Conservation (phyloP, 2,113 vertebrate genomes). For the Megalops atlanticus region DNA sequence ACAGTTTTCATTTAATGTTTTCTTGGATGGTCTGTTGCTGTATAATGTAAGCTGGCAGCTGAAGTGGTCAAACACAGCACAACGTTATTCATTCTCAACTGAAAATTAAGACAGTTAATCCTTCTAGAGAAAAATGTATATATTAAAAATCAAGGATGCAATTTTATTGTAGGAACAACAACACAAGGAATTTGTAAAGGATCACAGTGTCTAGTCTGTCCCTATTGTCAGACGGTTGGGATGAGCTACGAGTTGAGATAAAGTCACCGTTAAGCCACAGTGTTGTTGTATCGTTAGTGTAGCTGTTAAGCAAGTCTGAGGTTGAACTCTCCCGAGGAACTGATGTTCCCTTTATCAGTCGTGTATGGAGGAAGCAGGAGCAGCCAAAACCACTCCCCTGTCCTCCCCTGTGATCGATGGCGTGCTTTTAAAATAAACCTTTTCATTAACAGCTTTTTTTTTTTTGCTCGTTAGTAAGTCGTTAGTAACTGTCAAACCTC, state of each 20-base stretch:
- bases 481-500: conserved; percentile 81
- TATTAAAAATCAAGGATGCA: too few relatives aligned
- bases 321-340: conserved; percentile 91
- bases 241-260: conserved; percentile 99
- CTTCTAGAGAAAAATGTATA: too few relatives aligned
- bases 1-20: conserved; percentile 94
- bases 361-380: conserved; percentile 61
- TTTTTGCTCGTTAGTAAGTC: conserved; percentile 72
- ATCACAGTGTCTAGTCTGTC: conserved; percentile 91
- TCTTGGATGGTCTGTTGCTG: too few relatives aligned
- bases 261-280: conserved; percentile 99
- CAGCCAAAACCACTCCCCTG: conserved; percentile 83
- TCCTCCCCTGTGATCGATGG: conserved; percentile 91
- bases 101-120: too few relatives aligned
- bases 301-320: conserved; percentile 96
- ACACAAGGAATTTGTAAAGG: too few relatives aligned
- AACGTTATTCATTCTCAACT: too few relatives aligned
- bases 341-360: conserved; percentile 84
- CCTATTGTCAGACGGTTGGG: conserved; percentile 82
- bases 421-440: conserved; percentile 96
- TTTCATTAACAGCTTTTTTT: conserved; percentile 88
- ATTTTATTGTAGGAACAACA: too few relatives aligned
- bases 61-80: too few relatives aligned
- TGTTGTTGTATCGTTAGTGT: conserved; percentile 99
- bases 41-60: too few relatives aligned